These are phyloP conservation scores for Brachyptera putata DNA, from an alignment of 2,888 invertebrate genomes.

Conservation along the genomic window DNA sequence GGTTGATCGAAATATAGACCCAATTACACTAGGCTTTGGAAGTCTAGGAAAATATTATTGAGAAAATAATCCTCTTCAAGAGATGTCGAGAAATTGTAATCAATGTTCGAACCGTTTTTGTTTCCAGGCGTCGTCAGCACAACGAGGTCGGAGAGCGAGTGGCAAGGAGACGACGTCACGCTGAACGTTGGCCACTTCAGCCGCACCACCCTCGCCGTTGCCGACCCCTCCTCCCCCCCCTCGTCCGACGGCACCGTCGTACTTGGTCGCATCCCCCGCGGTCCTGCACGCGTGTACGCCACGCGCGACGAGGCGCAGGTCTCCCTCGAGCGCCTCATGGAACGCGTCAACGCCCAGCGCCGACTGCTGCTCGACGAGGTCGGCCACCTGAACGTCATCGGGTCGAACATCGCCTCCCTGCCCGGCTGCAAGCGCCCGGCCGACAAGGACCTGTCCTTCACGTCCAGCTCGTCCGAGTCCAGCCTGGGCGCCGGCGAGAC, in stretches of 20 bases:
- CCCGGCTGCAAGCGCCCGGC: background rate
- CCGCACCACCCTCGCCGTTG: background rate
- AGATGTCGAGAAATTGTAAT: no score
- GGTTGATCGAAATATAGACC: no score
- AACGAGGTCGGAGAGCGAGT: background rate
- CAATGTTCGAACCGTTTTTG: background rate
- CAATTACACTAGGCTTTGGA: no score
- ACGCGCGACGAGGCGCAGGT: background rate
- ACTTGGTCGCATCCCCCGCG: background rate
- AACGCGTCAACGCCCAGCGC: conserved; percentile 43
- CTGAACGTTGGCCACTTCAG: conserved; percentile 1
- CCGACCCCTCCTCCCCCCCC: background rate
- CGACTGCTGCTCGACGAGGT: conserved; percentile 42
- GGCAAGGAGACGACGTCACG: background rate
- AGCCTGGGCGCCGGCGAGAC: background rate
- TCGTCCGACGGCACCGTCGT: background rate
- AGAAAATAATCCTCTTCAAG: no score
- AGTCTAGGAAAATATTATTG: no score
- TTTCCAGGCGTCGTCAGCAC: background rate
- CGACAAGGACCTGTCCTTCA: background rate
- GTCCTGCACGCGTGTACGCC: background rate
- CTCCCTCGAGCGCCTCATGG: conserved; percentile 41
- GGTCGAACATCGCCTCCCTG: no score
- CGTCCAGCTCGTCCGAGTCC: background rate
- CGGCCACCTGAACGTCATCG: conserved; percentile 4